phyloP scores from a whole-genome alignment of 2,113 vertebrate genomes.

The Perca flavescens region DNA sequence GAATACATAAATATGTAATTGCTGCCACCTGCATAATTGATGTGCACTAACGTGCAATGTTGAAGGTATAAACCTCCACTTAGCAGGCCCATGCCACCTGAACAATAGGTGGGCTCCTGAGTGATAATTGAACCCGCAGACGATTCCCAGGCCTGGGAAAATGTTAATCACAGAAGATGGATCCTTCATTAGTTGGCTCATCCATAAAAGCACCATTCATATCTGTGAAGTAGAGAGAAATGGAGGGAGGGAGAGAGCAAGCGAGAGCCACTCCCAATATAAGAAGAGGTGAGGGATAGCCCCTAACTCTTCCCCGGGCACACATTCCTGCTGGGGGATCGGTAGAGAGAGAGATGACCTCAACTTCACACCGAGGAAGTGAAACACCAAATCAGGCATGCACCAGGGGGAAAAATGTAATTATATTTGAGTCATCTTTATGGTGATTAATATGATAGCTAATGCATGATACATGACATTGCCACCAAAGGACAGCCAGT shows the following conservation, averaged over 20 bases:
- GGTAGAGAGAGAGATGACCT: slow-evolving; percentile 63
- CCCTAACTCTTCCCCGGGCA: slow-evolving; percentile 21
- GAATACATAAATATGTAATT: slow-evolving; percentile 85
- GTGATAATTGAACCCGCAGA: slow-evolving; percentile 75
- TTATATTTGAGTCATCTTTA: slow-evolving; percentile 74
- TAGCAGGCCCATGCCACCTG: slow-evolving; percentile 64
- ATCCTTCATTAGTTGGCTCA: slow-evolving; percentile 71
- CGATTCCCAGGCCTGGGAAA: slow-evolving; percentile 60
- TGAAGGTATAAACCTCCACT: slow-evolving; percentile 78
- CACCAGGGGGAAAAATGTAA: slow-evolving; percentile 60
- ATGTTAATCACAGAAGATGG: slow-evolving; percentile 75
- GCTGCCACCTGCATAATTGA: slow-evolving; percentile 82
- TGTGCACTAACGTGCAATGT: slow-evolving; percentile 76
- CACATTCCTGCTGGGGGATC: slow-evolving; percentile 30
- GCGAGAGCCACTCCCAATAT: slow-evolving; percentile 12
- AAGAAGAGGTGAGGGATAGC: slow-evolving; percentile 60
- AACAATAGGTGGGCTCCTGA: slow-evolving; percentile 76
- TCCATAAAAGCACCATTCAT: slow-evolving; percentile 71
- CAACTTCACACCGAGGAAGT: slow-evolving; percentile 62
- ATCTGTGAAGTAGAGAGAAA: slow-evolving; percentile 47
- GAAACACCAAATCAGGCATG: slow-evolving; percentile 60
- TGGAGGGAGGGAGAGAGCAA: slow-evolving; percentile 15
- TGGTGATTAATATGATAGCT: slow-evolving; percentile 76
- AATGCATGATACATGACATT: slow-evolving; percentile 73
- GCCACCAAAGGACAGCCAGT: slow-evolving; percentile 48